phyloP scores from a whole-genome alignment of 2,888 invertebrate genomes.

The Drosophila sordidula region DNA sequence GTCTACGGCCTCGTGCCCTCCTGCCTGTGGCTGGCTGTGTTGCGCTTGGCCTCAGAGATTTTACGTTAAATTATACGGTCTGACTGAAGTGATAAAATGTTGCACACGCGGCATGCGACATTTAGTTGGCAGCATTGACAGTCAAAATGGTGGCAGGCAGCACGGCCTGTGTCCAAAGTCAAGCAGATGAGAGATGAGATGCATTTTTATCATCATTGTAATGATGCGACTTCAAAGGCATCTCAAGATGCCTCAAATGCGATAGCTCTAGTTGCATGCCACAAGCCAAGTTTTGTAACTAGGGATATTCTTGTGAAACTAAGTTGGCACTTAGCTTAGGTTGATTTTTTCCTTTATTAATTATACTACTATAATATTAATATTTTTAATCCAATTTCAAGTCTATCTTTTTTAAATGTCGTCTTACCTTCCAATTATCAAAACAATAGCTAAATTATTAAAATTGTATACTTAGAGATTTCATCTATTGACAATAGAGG shows the following conservation, averaged over 20 bases:
- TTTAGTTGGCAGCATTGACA: conserved; percentile 57
- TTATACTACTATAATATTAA: too few relatives aligned
- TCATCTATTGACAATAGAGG: conserved; percentile 3
- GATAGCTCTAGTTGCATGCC: conserved; percentile 28
- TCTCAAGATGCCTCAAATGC: conserved; percentile 20
- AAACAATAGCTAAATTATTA: too few relatives aligned
- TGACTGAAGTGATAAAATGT: conserved; percentile 84
- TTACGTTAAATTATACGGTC: conserved; percentile 85
- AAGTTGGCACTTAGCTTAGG: too few relatives aligned
- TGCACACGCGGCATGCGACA: conserved; percentile 66
- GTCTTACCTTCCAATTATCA: too few relatives aligned
- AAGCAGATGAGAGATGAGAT: conserved; percentile 38
- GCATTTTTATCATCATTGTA: conserved; percentile 34
- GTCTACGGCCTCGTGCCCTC: conserved; percentile 2
- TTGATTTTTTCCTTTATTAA: too few relatives aligned
- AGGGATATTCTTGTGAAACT: not conserved
- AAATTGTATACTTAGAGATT: not conserved
- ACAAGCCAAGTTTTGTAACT: not conserved
- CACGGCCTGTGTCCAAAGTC: not conserved
- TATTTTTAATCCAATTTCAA: too few relatives aligned
- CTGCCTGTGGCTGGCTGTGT: conserved; percentile 23
- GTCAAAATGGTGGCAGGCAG: conserved; percentile 37
- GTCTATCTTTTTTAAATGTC: too few relatives aligned
- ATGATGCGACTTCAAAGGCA: conserved; percentile 31
- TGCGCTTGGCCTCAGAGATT: conserved; percentile 71